Evolutionary conservation across 2,113 vertebrate species (phyloP).

Genomic region (Podarcis muralis): DNA sequence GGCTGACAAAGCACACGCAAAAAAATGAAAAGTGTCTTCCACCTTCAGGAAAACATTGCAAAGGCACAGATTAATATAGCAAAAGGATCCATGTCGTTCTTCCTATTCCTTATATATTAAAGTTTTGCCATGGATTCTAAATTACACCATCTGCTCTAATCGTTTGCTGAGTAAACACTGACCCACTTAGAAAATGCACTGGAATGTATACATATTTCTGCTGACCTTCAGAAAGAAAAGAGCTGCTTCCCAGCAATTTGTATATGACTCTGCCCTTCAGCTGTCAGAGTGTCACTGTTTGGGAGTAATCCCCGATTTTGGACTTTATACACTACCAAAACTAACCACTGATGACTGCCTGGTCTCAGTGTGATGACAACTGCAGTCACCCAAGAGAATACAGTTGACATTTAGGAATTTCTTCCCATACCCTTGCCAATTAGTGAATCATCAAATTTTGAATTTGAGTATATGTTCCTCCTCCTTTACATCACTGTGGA

Average conservation of each 20-base stretch:
- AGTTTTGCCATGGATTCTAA: constrained; percentile 72
- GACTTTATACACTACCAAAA: not conserved
- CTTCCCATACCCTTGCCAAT: not conserved
- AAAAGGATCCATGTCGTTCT: constrained; percentile 40
- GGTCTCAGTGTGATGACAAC: not conserved
- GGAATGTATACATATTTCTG: constrained; percentile 46
- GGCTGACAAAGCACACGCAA: constrained; percentile 50
- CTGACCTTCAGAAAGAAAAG: constrained; percentile 57
- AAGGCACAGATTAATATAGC: rapidly evolving
- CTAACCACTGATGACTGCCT: not conserved
- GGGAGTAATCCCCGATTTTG: not conserved
- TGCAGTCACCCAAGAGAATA: not conserved
- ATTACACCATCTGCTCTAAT: constrained; percentile 67
- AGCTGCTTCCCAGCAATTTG: constrained; percentile 47
- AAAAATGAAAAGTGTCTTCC: constrained; percentile 4
- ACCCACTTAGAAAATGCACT: constrained; percentile 56
- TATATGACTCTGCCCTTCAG: constrained; percentile 47
- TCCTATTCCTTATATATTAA: constrained; percentile 60
- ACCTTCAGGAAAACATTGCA: constrained; percentile 55
- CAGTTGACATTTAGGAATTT: not conserved
- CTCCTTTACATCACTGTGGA: not conserved
- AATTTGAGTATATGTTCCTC: not conserved
- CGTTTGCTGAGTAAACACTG: constrained; percentile 62
- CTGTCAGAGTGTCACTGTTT: not conserved
- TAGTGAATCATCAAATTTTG: not conserved